Evolutionary conservation across 2,797 vertebrate genomes (phyloP).

Genomic region (Petrocephalus sullivani): DNA sequence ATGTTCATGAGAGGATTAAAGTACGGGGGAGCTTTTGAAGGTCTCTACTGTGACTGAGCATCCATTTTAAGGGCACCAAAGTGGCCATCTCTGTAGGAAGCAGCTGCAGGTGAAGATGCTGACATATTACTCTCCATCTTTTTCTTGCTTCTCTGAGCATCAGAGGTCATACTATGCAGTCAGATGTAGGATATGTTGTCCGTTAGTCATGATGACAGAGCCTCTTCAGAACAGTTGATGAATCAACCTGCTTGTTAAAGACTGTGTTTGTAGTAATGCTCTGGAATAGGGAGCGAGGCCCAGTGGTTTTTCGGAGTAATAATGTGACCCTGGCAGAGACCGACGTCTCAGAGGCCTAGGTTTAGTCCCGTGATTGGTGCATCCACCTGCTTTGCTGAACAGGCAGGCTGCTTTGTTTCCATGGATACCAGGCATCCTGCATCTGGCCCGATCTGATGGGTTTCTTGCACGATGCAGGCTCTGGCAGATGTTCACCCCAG

Average conservation of each 20-base stretch:
- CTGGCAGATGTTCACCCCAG: neutral
- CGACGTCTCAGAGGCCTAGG: conserved; percentile 18
- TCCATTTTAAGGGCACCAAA: neutral
- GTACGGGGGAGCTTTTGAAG: too few relatives aligned
- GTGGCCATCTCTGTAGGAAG: neutral
- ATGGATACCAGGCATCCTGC: conserved; percentile 59
- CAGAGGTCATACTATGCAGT: neutral
- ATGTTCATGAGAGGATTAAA: conserved; percentile 8
- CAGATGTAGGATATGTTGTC: neutral
- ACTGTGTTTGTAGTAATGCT: neutral
- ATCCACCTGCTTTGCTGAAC: conserved; percentile 43
- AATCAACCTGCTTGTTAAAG: neutral
- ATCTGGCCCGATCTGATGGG: conserved; percentile 38
- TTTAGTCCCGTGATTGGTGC: conserved; percentile 32
- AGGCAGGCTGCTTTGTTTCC: conserved; percentile 56
- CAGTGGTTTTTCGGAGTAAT: neutral
- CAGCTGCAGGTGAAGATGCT: neutral
- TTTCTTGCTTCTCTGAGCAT: neutral
- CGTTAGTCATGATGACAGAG: neutral
- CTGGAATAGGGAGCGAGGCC: neutral
- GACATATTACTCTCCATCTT: neutral
- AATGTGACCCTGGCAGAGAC: neutral
- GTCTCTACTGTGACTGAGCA: too few relatives aligned
- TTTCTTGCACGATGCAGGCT: conserved; percentile 15
- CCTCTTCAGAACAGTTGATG: neutral